Base-by-base conservation (phyloP, 1,140 invertebrate species). In the Hydropsyche tenuis region DNA sequence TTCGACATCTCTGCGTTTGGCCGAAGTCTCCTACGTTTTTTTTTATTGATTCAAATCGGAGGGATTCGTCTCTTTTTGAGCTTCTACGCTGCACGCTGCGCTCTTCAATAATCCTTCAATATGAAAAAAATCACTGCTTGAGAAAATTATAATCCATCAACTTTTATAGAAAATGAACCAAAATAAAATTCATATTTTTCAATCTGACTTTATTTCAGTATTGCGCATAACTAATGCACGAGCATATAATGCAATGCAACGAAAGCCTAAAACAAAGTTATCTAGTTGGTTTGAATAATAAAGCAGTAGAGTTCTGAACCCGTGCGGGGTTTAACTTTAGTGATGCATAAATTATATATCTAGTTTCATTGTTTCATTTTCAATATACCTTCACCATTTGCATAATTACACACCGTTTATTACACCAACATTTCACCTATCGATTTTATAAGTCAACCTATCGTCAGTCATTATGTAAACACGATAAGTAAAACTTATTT, bases 391-490 rank as follows among this genome's bases (percentile, higher is more conserved):
- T 53, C 14, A 18, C 48, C 16, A 53, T 53, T 53, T 53, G n/a
- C 48, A 53, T 53, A 53, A 53, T 20, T 25, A 25, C 7, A 20
- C 4, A 60, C 23, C 22, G 56, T 56, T 56, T 56, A 12, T 23
- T 56, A n/a, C 11, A 48, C 16, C 2, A 48, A 48, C 11, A 3
- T 48, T 48, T 48, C 45, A 48, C 14, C 45, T 14, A 48, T n/a
- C 48, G 48, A 53, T 25, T 37, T 37, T 37, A 25, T 22, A 60
- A 25, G 22, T 12, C 4, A 12, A 25, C 1, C 23, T 25, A 25
- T 60, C 9, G 1, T 5, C 51, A 20, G 16, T 75, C 60, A 71
- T 75, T 75, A 74, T 30, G 37, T 22, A 60, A 51, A 37, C 72
- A 69, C 20, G 43, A 69, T 69, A 74, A 23, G 70, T 60, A 23